Percentiles rank a stretch among this genome's conserved stretches.
phyloP scores from a whole-genome alignment of 1,140 invertebrate genomes.

The Tachypleus tridentatus region DNA sequence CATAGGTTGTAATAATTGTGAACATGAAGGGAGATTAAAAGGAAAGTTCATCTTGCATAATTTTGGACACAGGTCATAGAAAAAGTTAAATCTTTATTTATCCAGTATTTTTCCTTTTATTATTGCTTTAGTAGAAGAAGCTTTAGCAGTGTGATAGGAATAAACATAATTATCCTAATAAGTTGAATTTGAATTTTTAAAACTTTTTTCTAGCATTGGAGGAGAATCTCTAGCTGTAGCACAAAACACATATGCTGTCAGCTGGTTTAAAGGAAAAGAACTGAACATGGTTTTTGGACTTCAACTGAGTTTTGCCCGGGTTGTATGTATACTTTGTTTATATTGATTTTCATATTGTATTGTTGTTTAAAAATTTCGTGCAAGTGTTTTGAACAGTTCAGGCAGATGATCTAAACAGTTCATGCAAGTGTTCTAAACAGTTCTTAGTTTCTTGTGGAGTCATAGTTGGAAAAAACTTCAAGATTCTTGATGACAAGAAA shows the following conservation, averaged over 20 bases:
- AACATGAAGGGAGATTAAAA: no score
- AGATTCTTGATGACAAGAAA: no score
- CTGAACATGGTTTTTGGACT: slow-evolving; percentile 92
- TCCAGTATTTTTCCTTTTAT: slow-evolving; percentile 9
- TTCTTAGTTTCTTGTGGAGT: background rate
- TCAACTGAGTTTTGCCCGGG: slow-evolving; percentile 80
- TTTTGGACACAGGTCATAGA: no score
- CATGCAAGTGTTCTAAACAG: background rate
- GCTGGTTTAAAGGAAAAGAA: slow-evolving; percentile 96
- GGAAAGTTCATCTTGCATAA: no score
- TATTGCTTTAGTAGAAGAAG: no score
- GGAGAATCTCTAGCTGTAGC: slow-evolving; percentile 91
- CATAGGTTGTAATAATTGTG: no score
- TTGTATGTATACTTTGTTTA: slow-evolving; percentile 35
- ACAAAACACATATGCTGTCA: slow-evolving; percentile 94
- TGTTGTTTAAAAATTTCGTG: background rate
- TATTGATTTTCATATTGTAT: background rate
- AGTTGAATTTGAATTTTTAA: slow-evolving; percentile 4
- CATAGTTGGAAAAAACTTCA: no score
- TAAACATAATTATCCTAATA: background rate
- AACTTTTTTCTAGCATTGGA: slow-evolving; percentile 57
- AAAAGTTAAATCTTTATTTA: no score
- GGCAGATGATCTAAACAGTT: no score
- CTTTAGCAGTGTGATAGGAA: no score
- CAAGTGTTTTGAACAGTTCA: background rate